These are phyloP conservation scores for Amphiprion percula DNA, from an alignment of 2,113 vertebrate species.

Conservation along the genomic window DNA sequence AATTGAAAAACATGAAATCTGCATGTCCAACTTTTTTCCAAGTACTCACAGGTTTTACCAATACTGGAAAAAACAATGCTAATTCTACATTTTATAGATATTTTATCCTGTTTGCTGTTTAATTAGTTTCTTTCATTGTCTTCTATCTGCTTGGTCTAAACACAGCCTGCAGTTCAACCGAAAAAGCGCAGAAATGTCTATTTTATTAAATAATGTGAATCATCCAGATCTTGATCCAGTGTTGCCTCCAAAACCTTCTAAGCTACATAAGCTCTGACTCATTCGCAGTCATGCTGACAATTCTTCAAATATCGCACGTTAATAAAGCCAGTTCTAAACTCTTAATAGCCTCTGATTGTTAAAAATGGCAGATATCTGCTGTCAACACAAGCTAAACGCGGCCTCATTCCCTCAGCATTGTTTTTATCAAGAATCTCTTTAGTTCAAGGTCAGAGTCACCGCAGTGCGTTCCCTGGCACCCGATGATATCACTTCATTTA, in stretches of 20 bases:
- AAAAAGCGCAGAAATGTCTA: too few relatives aligned
- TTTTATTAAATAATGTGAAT: not conserved
- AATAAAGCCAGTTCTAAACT: not conserved
- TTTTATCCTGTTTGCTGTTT: too few relatives aligned
- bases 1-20: too few relatives aligned
- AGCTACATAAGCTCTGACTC: not conserved
- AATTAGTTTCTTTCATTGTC: too few relatives aligned
- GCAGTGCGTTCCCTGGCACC: slow-evolving; percentile 31
- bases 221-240: not conserved
- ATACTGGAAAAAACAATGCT: too few relatives aligned
- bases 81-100: too few relatives aligned
- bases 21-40: too few relatives aligned
- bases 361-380: not conserved
- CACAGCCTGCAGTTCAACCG: too few relatives aligned
- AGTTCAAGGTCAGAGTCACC: slow-evolving; percentile 50
- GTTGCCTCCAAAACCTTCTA: not conserved
- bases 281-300: not conserved
- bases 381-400: slow-evolving; percentile 1
- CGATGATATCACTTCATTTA: slow-evolving; percentile 19
- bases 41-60: too few relatives aligned
- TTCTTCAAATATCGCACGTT: not conserved
- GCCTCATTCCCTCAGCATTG: slow-evolving; percentile 1
- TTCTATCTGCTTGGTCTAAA: too few relatives aligned
- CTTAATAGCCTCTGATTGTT: slow-evolving; percentile 4
- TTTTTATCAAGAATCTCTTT: slow-evolving; percentile 19